phyloP scores from a whole-genome alignment of 2,797 vertebrate species.

The Steatocranus sp. region DNA sequence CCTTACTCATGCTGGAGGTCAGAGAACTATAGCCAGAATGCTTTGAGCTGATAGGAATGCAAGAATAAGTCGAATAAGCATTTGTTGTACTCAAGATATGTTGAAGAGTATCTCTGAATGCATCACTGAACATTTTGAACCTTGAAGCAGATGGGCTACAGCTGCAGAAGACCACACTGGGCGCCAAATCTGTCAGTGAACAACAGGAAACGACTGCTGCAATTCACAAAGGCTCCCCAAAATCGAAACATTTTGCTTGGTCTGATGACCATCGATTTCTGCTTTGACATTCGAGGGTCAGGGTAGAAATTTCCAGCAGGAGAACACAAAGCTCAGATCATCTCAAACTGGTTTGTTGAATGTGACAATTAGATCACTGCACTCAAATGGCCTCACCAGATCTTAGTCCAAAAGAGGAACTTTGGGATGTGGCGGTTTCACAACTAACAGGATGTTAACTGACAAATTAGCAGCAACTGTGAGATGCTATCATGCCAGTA shows the following conservation, averaged over 20 bases:
- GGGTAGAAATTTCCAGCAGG: background rate
- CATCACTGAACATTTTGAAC: background rate
- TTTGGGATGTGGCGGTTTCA: accelerated
- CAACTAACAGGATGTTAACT: background rate
- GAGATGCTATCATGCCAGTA: background rate
- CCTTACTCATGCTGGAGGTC: background rate
- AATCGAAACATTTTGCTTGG: accelerated
- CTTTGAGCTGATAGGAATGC: background rate
- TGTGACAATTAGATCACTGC: background rate
- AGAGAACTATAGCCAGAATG: background rate
- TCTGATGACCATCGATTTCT: background rate
- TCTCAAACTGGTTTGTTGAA: background rate
- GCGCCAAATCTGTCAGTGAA: background rate
- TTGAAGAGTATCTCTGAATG: background rate
- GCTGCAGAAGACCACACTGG: background rate
- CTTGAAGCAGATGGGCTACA: background rate
- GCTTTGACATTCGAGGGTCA: background rate
- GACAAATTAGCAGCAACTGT: background rate
- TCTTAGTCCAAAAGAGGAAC: background rate
- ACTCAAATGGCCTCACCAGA: background rate
- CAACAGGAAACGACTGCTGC: background rate
- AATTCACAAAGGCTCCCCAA: background rate
- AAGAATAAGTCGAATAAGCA: background rate
- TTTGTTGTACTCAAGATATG: background rate
- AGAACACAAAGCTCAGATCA: background rate